Percentiles rank a stretch among this genome's conserved stretches.
Evolutionary conservation across 2,797 vertebrate species (phyloP).

Genomic region (Cebuella pygmaea): DNA sequence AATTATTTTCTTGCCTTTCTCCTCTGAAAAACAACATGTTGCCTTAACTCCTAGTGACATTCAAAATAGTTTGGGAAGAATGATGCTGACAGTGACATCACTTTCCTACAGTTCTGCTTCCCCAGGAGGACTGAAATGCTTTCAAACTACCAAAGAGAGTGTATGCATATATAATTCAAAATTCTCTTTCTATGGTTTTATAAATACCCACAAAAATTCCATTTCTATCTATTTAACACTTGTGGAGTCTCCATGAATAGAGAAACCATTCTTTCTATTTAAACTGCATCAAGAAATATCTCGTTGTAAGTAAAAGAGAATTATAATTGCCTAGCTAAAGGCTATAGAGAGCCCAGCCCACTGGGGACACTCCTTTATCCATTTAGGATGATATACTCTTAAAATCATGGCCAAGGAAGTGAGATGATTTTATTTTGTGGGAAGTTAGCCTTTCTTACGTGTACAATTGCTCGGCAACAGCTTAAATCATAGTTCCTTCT

Average conservation of each 20-base stretch:
- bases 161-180: neutral
- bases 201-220: constrained; percentile 50
- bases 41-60: constrained; percentile 56
- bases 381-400: neutral
- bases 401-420: neutral
- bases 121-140: constrained; percentile 31
- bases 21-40: constrained; percentile 44
- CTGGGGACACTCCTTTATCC: neutral
- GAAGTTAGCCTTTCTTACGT: neutral
- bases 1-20: constrained; percentile 64
- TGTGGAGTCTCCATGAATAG: neutral
- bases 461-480: neutral
- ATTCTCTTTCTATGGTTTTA: constrained; percentile 53
- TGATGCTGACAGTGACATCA: neutral
- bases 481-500: neutral
- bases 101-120: neutral
- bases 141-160: constrained; percentile 32
- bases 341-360: neutral
- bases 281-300: constrained; percentile 31
- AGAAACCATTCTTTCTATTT: neutral
- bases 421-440: neutral
- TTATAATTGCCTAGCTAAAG: constrained; percentile 21
- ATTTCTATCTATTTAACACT: constrained; percentile 35
- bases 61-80: constrained; percentile 29
- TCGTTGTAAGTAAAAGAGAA: neutral